These are phyloP conservation scores for Actias luna DNA, from an alignment of 2,888 invertebrate genomes.

Conservation along the genomic window DNA sequence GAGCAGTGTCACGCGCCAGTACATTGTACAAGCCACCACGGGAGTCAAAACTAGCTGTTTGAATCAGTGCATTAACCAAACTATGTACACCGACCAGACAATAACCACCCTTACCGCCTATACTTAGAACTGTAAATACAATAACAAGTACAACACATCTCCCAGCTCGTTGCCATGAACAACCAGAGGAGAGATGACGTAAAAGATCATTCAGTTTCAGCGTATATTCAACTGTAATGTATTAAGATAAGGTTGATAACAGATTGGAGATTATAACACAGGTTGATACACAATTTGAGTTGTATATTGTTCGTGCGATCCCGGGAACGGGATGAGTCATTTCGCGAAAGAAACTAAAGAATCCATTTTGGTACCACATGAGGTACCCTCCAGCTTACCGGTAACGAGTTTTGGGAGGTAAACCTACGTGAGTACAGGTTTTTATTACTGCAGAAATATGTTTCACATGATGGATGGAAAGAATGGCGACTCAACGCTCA, in stretches of 20 bases:
- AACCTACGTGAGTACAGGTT: not conserved
- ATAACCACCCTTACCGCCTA: conserved; percentile 38
- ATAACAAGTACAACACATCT: not conserved
- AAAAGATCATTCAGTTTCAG: not conserved
- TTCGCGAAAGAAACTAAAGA: conserved; percentile 61
- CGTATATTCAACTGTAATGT: not conserved
- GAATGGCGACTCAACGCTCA: too few species aligned
- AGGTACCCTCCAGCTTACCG: conserved; percentile 24
- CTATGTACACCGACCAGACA: conserved; percentile 20
- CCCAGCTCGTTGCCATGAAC: not conserved
- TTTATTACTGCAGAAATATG: not conserved
- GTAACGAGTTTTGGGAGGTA: not conserved
- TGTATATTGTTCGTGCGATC: not conserved
- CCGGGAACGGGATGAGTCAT: conserved; percentile 54
- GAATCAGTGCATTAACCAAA: conserved; percentile 54
- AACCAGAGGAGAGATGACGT: not conserved
- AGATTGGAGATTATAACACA: not conserved
- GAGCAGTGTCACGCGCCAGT: conserved; percentile 76
- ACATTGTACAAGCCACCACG: conserved; percentile 79
- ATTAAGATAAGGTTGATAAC: not conserved
- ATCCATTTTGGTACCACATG: conserved; percentile 29
- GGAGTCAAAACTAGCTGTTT: conserved; percentile 75
- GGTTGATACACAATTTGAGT: not conserved
- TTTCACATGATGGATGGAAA: not conserved
- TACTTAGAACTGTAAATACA: not conserved